phyloP scores from a whole-genome alignment of 2,113 vertebrate genomes.

The Dasyornis broadbenti region DNA sequence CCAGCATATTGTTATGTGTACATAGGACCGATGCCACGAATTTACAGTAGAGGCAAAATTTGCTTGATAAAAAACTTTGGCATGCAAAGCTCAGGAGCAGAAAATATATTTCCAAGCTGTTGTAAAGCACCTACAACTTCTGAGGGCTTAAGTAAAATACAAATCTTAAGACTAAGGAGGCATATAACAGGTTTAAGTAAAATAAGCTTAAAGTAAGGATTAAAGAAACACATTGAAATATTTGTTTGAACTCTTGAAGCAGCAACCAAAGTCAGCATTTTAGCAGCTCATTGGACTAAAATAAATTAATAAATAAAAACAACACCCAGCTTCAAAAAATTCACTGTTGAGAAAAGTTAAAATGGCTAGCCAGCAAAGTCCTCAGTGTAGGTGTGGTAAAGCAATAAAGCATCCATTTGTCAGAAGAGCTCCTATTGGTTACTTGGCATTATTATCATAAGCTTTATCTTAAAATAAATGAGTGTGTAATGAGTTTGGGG shows the following conservation, averaged over 20 bases:
- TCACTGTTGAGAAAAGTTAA: background rate
- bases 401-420: background rate
- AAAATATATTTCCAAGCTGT: background rate
- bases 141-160: background rate
- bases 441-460: background rate
- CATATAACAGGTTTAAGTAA: background rate
- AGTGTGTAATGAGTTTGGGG: background rate
- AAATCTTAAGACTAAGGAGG: background rate
- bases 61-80: background rate
- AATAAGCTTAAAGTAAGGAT: background rate
- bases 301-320: background rate
- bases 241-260: background rate
- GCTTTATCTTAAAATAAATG: background rate
- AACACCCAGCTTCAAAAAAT: background rate
- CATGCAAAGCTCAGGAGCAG: background rate
- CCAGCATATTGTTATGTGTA: background rate
- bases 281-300: background rate
- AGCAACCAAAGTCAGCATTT: background rate
- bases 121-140: background rate
- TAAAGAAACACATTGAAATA: background rate
- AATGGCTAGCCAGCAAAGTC: background rate
- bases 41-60: slow-evolving; percentile 42
- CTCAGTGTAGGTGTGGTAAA: background rate
- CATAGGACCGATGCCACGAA: background rate
- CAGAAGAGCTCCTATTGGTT: background rate